phyloP scores from a whole-genome alignment of 2,797 vertebrate genomes.

The Potorous gilbertii region DNA sequence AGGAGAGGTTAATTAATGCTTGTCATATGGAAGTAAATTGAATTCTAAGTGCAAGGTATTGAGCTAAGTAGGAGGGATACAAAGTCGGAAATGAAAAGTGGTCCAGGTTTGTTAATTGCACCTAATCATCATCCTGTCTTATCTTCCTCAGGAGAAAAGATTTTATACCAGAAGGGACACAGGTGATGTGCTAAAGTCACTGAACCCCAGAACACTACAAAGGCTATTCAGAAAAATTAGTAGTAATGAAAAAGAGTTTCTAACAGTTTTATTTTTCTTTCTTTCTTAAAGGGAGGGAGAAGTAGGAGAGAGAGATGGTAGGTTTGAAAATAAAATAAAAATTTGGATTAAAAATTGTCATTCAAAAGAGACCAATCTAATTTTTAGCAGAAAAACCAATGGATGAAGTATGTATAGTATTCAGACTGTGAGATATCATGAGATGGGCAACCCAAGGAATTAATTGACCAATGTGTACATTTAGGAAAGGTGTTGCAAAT shows the following conservation, averaged over 20 bases:
- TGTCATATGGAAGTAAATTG: neutral
- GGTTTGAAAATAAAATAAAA: neutral
- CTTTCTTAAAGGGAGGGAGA: neutral
- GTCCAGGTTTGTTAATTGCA: neutral
- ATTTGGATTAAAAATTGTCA: neutral
- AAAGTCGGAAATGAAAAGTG: neutral
- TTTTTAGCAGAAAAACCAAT: neutral
- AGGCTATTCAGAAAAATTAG: neutral
- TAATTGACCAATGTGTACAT: neutral
- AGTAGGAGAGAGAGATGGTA: neutral
- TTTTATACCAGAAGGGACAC: neutral
- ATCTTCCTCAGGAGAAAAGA: neutral
- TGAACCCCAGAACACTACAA: neutral
- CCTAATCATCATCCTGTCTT: neutral
- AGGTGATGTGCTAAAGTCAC: neutral
- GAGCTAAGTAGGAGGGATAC: neutral
- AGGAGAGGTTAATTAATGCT: neutral
- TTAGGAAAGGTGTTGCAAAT: neutral
- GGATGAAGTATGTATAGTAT: neutral
- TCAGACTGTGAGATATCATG: neutral
- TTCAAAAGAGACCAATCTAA: neutral
- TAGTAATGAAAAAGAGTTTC: neutral
- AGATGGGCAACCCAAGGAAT: neutral
- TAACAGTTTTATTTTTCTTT: neutral
- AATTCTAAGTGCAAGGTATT: neutral